Base-by-base conservation (phyloP, 2,888 invertebrate species). In the Andrena camellia region DNA sequence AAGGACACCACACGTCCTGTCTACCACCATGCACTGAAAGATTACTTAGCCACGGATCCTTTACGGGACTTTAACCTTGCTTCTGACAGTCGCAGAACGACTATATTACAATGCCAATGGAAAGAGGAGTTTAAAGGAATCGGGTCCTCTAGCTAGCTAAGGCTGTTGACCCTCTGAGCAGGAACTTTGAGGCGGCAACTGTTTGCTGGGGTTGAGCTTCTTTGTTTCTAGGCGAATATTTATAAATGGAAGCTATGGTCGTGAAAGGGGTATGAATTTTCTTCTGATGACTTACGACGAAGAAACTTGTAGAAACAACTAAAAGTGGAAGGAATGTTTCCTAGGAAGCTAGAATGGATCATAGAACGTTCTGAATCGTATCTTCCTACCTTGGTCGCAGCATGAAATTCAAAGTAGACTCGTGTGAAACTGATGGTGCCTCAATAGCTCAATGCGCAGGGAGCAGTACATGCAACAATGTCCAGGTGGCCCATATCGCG, bases 401-500 rank as follows among this genome's bases (percentile, higher is more conserved):
- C 78, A 78, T 87, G 77, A 85, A 82, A 71, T 79, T 85, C 71
- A 84, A 69, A 85, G 64, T 66, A 70, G 77, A 60, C 76, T 78
- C 86, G 78, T 80, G 76, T 68, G 78, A 86, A 85, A 84, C 78
- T 62, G 69, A 29, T 64, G 75, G 73, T 67, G 59, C 76, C 77
- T 78, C 74, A 72, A 85, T 84, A 64, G 81, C 67, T 82, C 86
- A 74, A 85, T 83, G 78, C 76, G n/a, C 79, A 17, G 35, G 73
- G 52, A 63, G 66, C 78, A 52, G 69, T 57, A 64, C 59, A 54
- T 57, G 82, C 75, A 81, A 81, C 87, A 79, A 85, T 83, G 86
- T 86, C 81, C 78, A 68, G 78, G 73, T 75, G 74, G 80, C 68
- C 80, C 77, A 76, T 86, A 88, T 86, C 88, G 88, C 81, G 85